Evolutionary conservation across 2,797 vertebrate species (phyloP).

Genomic region (Enteromius paludinosus): DNA sequence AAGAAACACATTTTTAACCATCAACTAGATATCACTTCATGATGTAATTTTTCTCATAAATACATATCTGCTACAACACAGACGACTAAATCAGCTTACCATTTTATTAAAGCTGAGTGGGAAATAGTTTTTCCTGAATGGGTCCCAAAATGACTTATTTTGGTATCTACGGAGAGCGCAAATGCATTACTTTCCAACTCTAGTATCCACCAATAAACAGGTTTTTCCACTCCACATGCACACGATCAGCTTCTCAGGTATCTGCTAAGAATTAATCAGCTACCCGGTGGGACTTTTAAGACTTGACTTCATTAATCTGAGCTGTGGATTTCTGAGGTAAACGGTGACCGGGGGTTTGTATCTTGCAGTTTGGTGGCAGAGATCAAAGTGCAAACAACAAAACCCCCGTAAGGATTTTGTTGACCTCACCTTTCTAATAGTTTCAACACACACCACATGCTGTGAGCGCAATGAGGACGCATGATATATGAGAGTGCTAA

Average conservation of each 20-base stretch:
- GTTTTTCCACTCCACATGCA: conserved; percentile 11
- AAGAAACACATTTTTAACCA: not conserved
- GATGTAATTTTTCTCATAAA: conserved; percentile 24
- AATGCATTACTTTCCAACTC: conserved; percentile 10
- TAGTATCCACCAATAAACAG: not conserved
- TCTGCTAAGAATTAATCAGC: conserved; percentile 23
- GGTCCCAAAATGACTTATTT: conserved; percentile 9
- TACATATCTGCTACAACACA: conserved; percentile 14
- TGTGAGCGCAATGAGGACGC: not conserved
- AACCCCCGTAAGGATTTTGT: not conserved
- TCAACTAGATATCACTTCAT: not conserved
- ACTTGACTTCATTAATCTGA: conserved; percentile 10
- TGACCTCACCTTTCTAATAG: conserved; percentile 14
- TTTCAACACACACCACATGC: not conserved
- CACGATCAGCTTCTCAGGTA: not conserved
- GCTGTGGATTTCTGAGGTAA: not conserved
- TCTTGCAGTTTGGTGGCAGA: not conserved
- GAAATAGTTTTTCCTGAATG: not conserved
- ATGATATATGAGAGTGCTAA: not conserved
- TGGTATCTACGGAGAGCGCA: not conserved
- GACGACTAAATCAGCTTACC: conserved; percentile 24
- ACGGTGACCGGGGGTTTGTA: not conserved
- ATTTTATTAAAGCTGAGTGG: conserved; percentile 11
- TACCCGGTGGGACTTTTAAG: not conserved
- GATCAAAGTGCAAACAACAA: conserved; percentile 25